Evolutionary conservation across 2,888 invertebrate species (phyloP), one percentile per base, ranked within the genome.

Genomic region (Helleia helle): DNA sequence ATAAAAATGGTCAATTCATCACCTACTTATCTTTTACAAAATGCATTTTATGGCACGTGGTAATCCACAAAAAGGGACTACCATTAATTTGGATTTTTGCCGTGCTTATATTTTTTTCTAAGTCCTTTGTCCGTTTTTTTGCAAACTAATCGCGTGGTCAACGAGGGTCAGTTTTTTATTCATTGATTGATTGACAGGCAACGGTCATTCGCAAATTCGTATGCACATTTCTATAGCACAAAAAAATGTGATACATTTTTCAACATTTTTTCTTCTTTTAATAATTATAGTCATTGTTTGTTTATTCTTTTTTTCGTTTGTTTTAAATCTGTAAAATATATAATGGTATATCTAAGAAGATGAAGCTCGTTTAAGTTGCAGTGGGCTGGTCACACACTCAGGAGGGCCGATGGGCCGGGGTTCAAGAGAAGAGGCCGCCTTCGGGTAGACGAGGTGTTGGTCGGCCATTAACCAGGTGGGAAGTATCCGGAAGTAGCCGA

Each of bases 81-180:
- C 56, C 60, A 71, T 71, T 70, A 69, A 71, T 71, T 55, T 59
- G 58, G 59, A 74, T 72, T 71, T 77, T 65, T 56, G 49, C 57
- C 58, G 55, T 64, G 55, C 59, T 60, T 58, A 61, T 65, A 59
- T 63, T 59, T 60, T 62, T 71, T 75, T 73, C 74, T 65, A 54
- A 59, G 44, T 47, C 52, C 46, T 58, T 72, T 71, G 68, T 67
- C 50, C 52, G 43, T 44, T 55, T 65, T 68, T 67, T 62, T 43
- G 46, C 55, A 55, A 53, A 62, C 73, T 74, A 73, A 73, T 62
- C 66, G 51, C 59, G 59, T 72, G 83, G 83, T 81, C 83, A 81
- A 71, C 68, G 75, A 77, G 76, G 83, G 83, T 81, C 83, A 83
- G 71, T 71, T 77, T 75, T 75, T 75, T 73, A 56, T 57, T 59